Base-by-base conservation (phyloP, 2,113 vertebrate species). In the Erythrocebus patas region DNA sequence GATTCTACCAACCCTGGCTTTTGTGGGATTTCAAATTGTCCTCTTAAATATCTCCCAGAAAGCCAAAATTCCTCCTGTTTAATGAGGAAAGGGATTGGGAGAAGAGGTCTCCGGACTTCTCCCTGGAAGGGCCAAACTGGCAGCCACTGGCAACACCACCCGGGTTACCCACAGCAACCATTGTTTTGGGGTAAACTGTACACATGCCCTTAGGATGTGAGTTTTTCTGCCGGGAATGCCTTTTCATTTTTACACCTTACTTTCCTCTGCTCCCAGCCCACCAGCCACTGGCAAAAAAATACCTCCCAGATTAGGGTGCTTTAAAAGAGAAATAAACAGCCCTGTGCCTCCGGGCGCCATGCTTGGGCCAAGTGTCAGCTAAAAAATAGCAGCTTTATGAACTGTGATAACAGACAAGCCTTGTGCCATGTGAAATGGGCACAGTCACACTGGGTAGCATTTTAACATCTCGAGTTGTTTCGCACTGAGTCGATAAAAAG, bases 131-230 rank as follows among this genome's bases (percentile, higher is more conserved):
- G 80, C 52, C 75, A 43, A 8, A 12, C 79, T 84, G 55, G 83
- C 45, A 38, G 43, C 91, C 35, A 3, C 27, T 6, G 55, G 81
- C 82, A 82, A 32, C 5, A 2, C 3, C 1, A 45, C 52, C 1
- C 35, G 9, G 50, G 40, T 32, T 70, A 35, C 94, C 94, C 8
- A 0, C 3, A 48, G 96, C 80, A 96, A 96, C 88, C 68, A 12
- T 48, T 95, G 91, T 98, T 95, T 95, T n/a, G 52, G 76, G 50
- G 64, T 89, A 97, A 95, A 95, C 61, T 32, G 72, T 45, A 20
- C 70, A 20, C 25, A 14, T 38, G 66, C 55, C 85, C 81, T n/a
- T 6, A 3, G 45, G 30, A 40, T 48, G 73, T 22, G 68, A 55
- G 59, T 48, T 32, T 64, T 72, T 35, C 25, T 12, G 40, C 12